Conservation (phyloP, 2,888 invertebrate species). For the Dynastes grantii region DNA sequence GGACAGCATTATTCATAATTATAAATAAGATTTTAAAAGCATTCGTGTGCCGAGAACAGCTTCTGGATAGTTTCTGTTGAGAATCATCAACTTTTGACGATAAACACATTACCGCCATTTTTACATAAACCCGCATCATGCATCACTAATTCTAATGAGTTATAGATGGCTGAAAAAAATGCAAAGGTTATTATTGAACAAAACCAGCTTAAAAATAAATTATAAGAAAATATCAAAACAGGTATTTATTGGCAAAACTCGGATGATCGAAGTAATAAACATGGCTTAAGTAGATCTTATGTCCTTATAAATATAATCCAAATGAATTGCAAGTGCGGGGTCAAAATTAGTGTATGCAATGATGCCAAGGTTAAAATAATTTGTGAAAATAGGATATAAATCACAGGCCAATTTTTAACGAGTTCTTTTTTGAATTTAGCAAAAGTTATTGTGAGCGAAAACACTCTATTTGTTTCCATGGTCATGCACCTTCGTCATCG, state of each 20-base stretch:
- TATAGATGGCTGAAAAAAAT: constrained; percentile 37
- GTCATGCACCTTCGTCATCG: background rate
- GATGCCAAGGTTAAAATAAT: background rate
- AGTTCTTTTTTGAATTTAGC: too few relatives aligned
- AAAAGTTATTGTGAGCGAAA: too few relatives aligned
- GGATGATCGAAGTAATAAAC: background rate
- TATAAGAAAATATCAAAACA: constrained; percentile 25
- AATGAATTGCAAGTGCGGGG: background rate
- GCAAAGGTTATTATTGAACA: constrained; percentile 32
- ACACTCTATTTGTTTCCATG: too few relatives aligned
- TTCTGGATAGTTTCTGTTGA: constrained; percentile 43
- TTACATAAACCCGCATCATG: constrained; percentile 13
- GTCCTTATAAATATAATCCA: constrained; percentile 18
- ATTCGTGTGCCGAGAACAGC: constrained; percentile 30
- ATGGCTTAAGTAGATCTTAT: background rate
- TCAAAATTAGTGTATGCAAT: background rate
- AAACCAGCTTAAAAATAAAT: constrained; percentile 28
- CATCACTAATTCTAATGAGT: constrained; percentile 29
- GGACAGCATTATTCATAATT: constrained; percentile 44
- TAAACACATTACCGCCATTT: constrained; percentile 38
- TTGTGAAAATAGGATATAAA: too few relatives aligned
- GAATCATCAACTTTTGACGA: constrained; percentile 33
- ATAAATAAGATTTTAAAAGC: constrained; percentile 44
- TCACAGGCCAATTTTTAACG: too few relatives aligned
- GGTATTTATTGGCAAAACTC: constrained; percentile 22